Base-by-base conservation (phyloP, 2,113 vertebrate species). In the Nothocercus julius region DNA sequence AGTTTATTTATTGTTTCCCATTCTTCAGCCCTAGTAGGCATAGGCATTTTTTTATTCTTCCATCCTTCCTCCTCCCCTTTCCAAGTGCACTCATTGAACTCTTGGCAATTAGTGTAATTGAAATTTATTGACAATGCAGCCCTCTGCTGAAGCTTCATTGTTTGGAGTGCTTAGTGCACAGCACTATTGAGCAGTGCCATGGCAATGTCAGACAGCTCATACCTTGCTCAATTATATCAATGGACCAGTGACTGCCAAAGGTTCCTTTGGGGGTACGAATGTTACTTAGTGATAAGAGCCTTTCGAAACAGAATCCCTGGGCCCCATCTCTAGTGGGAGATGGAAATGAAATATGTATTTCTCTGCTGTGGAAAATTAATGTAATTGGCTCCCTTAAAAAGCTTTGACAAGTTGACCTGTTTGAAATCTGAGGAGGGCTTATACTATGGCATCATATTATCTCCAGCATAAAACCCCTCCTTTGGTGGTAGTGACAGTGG, bases 51-150 rank as follows among this genome's bases (percentile, higher is more conserved):
- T 97, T 96, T 89, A 92, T 94, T 97, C n/a, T n/a, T n/a, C 93
- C 87, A 80, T 95, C 94, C 96, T 95, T 96, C 88, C 93, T 88
- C 87, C 93, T 95, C 93, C 94, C 74, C 92, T 97, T 97, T 98
- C 97, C 97, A 97, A 98, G 97, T 97, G 97, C 97, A 97, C 97
- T 98, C 98, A 98, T 98, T 98, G 98, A 99, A 99, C 99, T 98
- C 98, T 95, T 98, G 96, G 98, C 98, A 99, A 99, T 99, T 99
- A 99, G 98, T 96, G 98, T 98, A 99, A 99, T 99, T 99, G 98
- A 99, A 99, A 99, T 99, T 98, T 99, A 99, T 99, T 98, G 99
- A 99, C 98, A 98, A 98, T 98, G 98, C 87, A 89, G 98, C 98
- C 69, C 96, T 97, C 95, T 98, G 98, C 96, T 96, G 98, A 97